Evolutionary conservation across 2,113 vertebrate genomes (phyloP), one percentile per base, ranked within the genome.

Genomic region (Galemys pyrenaicus): DNA sequence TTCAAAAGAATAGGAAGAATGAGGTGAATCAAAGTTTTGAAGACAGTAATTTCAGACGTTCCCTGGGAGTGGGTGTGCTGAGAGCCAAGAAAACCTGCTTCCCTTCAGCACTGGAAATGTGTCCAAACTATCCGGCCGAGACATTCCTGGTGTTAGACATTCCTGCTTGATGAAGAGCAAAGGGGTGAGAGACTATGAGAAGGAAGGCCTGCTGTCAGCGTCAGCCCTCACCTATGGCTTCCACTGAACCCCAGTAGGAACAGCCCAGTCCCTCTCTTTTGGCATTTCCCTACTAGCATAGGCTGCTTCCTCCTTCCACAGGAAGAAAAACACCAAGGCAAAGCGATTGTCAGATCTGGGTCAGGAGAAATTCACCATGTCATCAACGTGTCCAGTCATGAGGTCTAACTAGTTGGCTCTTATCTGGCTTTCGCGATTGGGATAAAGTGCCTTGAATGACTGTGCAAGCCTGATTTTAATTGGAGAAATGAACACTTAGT

Each of bases 401-500:
- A 93, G 17, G 28, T 60, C 46, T 71, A 3, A 44, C 22, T 68
- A 35, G 41, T 16, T 58, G 24, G 10, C 35, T 91, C 20, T 60
- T 56, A 65, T 60, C 22, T 79, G 64, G 10, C 6, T 91, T 91
- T 71, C 44, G 39, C 46, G 28, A 70, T 78, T 89, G 16, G 19
- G 10, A 41, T 41, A 35, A 92, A 87, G 19, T 44, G n/a, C 35
- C 30, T 6, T 67, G 16, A 24, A 44, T 39, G 37, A 70, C 41
- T 73, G 8, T n/a, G 13, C 30, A 46, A 68, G 54, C 68, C 80
- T 28, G 32, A 71, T 71, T 95, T 93, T 75, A 26, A 16, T 87
- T 67, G 85, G 75, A 37, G 65, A 81, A 87, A 90, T 89, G 85
- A 75, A 71, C 12, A 24, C 22, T 32, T 65, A 24, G 16, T 62